Conservation (phyloP, 2,113 vertebrate genomes). For the Chloroceryle aenea region DNA sequence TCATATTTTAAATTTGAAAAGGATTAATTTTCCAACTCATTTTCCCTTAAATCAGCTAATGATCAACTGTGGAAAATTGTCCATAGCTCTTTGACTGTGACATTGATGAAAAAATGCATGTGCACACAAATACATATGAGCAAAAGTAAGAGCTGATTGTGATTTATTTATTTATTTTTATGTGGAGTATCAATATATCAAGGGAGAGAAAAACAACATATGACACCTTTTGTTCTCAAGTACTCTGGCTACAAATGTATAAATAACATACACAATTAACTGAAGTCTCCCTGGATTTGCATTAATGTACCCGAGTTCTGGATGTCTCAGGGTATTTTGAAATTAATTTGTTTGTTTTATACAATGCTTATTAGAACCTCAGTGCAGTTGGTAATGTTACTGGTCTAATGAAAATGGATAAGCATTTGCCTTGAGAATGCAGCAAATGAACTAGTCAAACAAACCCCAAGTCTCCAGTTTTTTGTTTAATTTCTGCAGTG, state of each 20-base stretch:
- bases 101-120: rapidly evolving
- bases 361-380: neutral
- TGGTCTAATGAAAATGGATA: neutral
- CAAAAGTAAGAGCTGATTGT: neutral
- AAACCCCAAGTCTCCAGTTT: neutral
- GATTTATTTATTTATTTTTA: neutral
- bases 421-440: neutral
- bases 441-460: neutral
- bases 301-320: neutral
- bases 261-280: neutral
- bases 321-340: neutral
- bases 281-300: neutral
- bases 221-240: neutral
- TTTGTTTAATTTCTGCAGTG: neutral
- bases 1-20: neutral
- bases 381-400: neutral
- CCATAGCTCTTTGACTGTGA: neutral
- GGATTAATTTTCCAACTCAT: constrained; percentile 12
- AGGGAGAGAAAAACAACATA: neutral
- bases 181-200: neutral
- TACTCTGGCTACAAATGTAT: neutral
- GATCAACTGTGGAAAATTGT: neutral
- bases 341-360: neutral
- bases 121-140: neutral
- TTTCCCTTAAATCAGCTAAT: constrained; percentile 29